phyloP scores from a whole-genome alignment of 2,113 vertebrate genomes.

The Pao palembangensis region DNA sequence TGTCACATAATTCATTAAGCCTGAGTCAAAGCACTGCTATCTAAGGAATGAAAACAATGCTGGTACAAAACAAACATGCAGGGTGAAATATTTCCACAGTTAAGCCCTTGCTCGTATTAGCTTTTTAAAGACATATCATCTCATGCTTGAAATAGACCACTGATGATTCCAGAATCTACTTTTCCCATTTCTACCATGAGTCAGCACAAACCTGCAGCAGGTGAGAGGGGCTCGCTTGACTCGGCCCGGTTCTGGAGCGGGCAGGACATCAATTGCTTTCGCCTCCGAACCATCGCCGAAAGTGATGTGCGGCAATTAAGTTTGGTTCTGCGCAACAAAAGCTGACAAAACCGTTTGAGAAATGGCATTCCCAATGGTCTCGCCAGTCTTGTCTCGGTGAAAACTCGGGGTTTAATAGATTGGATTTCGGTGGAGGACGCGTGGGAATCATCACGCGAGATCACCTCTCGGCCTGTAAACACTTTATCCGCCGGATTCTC shows the following conservation, averaged over 20 bases:
- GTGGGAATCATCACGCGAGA: conserved; percentile 43
- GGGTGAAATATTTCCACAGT: neutral
- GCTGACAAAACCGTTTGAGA: conserved; percentile 61
- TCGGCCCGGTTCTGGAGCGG: conserved; percentile 14
- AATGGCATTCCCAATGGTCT: conserved; percentile 45
- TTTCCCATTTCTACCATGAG: too few relatives aligned
- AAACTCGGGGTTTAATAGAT: conserved; percentile 44
- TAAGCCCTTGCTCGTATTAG: too few relatives aligned
- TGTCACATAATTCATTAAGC: neutral
- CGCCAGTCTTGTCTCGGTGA: conserved; percentile 45
- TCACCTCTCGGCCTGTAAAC: conserved; percentile 48
- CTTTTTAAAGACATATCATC: neutral
- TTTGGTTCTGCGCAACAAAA: conserved; percentile 28
- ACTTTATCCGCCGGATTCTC: conserved; percentile 50
- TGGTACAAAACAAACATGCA: neutral
- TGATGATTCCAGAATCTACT: too few relatives aligned
- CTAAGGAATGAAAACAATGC: too few relatives aligned
- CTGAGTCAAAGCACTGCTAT: too few relatives aligned
- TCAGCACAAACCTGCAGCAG: too few relatives aligned
- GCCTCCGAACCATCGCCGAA: conserved; percentile 44
- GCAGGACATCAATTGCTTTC: conserved; percentile 50
- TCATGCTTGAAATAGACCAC: neutral
- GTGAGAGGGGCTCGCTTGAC: conserved; percentile 24
- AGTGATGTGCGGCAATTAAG: conserved; percentile 56
- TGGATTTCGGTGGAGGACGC: conserved; percentile 53